These are phyloP conservation scores for Toxotes jaculatrix DNA, from an alignment of 2,113 vertebrate genomes.

Conservation along the genomic window DNA sequence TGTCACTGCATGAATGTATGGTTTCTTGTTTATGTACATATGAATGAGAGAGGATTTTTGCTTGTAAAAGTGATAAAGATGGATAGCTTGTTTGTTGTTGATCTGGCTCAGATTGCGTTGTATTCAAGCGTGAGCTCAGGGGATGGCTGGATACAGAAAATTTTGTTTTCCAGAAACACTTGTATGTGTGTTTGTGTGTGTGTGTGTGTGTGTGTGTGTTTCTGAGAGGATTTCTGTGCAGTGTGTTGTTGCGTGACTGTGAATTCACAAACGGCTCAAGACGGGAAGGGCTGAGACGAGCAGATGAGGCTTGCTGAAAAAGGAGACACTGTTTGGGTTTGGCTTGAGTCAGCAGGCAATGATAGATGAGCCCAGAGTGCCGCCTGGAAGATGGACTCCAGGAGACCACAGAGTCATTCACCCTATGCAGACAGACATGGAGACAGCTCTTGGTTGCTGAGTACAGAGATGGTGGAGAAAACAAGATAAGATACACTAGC, in stretches of 20 bases:
- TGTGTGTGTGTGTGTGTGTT: constrained; percentile 16
- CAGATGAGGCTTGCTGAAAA: constrained; percentile 31
- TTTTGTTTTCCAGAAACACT: constrained; percentile 12
- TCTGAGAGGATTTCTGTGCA: not conserved
- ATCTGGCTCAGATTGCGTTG: constrained; percentile 53
- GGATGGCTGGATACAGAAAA: constrained; percentile 26
- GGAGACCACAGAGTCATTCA: constrained; percentile 62
- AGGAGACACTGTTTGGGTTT: constrained; percentile 28
- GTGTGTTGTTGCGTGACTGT: not conserved
- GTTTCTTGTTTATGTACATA: constrained; percentile 40
- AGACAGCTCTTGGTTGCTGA: constrained; percentile 36
- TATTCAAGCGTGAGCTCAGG: constrained; percentile 47
- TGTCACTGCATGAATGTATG: constrained; percentile 28
- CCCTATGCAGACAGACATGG: constrained; percentile 51
- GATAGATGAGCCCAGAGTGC: constrained; percentile 59
- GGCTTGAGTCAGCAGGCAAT: constrained; percentile 60
- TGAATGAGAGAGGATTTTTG: constrained; percentile 30
- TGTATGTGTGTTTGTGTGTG: not conserved
- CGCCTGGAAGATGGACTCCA: constrained; percentile 47
- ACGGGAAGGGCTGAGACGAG: constrained; percentile 8
- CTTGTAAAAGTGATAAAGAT: constrained; percentile 49
- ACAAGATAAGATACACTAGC: constrained; percentile 50
- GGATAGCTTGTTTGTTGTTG: constrained; percentile 57
- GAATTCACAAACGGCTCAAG: not conserved
- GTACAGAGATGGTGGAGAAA: constrained; percentile 39